Evolutionary conservation across 2,888 invertebrate genomes (phyloP).

Genomic region (Leucophenga maculata): DNA sequence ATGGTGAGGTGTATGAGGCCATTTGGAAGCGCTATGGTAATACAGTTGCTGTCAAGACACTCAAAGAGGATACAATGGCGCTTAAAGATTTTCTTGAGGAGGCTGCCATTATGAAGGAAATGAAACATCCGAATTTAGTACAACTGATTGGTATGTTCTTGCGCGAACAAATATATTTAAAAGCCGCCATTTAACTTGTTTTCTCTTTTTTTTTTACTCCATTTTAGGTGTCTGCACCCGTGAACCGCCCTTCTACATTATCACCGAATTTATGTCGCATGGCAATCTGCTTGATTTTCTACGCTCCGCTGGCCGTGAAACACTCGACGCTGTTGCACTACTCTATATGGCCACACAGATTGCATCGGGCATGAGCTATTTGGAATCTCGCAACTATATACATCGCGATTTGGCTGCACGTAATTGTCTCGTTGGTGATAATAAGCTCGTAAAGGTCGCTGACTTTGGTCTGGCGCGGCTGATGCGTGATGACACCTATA

Average conservation of each 20-base stretch:
- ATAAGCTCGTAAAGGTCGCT: constrained; percentile 97
- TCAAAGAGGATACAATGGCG: constrained; percentile 99
- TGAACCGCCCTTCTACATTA: constrained; percentile 99
- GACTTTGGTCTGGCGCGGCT: constrained; percentile 98
- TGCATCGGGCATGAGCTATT: constrained; percentile 98
- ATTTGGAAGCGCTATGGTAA: constrained; percentile 96
- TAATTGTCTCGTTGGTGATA: constrained; percentile 98
- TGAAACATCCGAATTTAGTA: constrained; percentile 99
- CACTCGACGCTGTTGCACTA: constrained; percentile 94
- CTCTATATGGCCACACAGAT: constrained; percentile 99
- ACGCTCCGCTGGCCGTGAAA: constrained; percentile 86
- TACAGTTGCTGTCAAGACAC: constrained; percentile 98
- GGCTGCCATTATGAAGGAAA: constrained; percentile 99
- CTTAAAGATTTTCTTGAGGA: constrained; percentile 99
- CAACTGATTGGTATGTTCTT: constrained; percentile 85
- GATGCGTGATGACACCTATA: constrained; percentile 99
- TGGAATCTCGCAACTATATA: constrained; percentile 96
- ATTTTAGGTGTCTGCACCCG: constrained; percentile 93
- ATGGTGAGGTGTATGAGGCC: constrained; percentile 97
- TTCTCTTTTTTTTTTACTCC: background rate
- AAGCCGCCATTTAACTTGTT: background rate
- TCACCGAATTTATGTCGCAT: constrained; percentile 99
- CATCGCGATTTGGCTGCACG: constrained; percentile 98
- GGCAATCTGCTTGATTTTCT: constrained; percentile 98
- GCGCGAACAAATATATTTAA: constrained; percentile 43